phyloP scores from a whole-genome alignment of 2,888 invertebrate species.

The Atethmia centrago region DNA sequence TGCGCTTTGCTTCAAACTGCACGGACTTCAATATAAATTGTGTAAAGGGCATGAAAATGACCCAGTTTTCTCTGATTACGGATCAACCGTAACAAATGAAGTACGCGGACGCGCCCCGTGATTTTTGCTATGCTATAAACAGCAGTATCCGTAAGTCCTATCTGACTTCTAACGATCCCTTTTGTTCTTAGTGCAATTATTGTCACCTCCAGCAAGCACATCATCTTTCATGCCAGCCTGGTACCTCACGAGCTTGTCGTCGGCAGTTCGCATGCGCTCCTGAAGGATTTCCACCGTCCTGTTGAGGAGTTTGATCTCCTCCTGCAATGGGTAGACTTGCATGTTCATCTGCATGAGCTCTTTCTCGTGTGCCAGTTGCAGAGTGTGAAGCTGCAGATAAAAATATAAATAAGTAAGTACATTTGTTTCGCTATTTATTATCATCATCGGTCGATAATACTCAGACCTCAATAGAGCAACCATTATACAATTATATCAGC shows the following conservation, averaged over 20 bases:
- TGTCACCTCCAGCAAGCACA: constrained; percentile 83
- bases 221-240: constrained; percentile 78
- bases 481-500: too few species aligned
- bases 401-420: not conserved
- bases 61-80: constrained; percentile 9
- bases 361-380: constrained; percentile 93
- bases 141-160: not conserved
- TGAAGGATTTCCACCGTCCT: constrained; percentile 89
- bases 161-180: constrained; percentile 69
- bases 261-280: constrained; percentile 79
- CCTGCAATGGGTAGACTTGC: constrained; percentile 90
- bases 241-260: constrained; percentile 81
- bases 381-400: constrained; percentile 92
- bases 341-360: constrained; percentile 92
- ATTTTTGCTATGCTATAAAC: not conserved
- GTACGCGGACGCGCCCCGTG: not conserved
- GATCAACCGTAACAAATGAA: constrained; percentile 25
- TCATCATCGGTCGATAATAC: too few species aligned
- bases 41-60: not conserved
- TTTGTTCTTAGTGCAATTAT: constrained; percentile 68
- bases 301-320: constrained; percentile 91
- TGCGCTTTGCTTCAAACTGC: not conserved
- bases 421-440: too few species aligned
- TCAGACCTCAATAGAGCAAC: too few species aligned
- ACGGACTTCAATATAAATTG: not conserved